Evolutionary conservation across 2,888 invertebrate species (phyloP), one percentile per base, ranked within the genome.

Genomic region (Lypha dubia): DNA sequence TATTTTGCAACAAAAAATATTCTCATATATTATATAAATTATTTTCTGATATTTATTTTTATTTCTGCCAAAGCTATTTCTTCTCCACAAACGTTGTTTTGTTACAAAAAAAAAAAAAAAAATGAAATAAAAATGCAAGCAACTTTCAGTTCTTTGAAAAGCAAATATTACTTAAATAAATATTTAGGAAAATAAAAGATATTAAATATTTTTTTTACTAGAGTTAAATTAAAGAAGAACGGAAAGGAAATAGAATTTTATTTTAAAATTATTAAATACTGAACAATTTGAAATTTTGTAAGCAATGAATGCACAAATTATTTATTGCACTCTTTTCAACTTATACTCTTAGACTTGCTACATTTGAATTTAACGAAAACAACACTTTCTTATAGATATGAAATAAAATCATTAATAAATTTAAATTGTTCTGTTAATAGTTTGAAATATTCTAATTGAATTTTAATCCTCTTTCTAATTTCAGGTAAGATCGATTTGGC

Each of bases 81-180:
- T 67, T 60, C 35, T 83, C 58, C 68, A 56, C 80, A 75, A 81
- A 84, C 73, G 63, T 77, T 76, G 51, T 38, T 79, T 56, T 67
- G 51, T 28, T 67, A 24, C n/a, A n/a, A n/a, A n/a, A n/a, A n/a
- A n/a, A n/a, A n/a, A n/a, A n/a, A n/a, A n/a, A n/a, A n/a, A n/a
- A n/a, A n/a, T n/a, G n/a, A n/a, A n/a, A n/a, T n/a, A 62, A 38
- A 67, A 63, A 53, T 60, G 41, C 20, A 32, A 8, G 20, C 38
- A 81, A 76, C 28, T 75, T 81, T 81, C 70, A 63, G 70, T 82
- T 79, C 76, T 74, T 75, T 17, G 56, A 51, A 79, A 81, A 81
- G 63, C 75, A 77, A 79, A 79, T 79, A 70, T 81, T 79, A 63
- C 63, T 51, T 38, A 65, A 80, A 76, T 79, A 84, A 84, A 79